Evolutionary conservation across 1,140 invertebrate species (phyloP).

Genomic region (Formica selysi): DNA sequence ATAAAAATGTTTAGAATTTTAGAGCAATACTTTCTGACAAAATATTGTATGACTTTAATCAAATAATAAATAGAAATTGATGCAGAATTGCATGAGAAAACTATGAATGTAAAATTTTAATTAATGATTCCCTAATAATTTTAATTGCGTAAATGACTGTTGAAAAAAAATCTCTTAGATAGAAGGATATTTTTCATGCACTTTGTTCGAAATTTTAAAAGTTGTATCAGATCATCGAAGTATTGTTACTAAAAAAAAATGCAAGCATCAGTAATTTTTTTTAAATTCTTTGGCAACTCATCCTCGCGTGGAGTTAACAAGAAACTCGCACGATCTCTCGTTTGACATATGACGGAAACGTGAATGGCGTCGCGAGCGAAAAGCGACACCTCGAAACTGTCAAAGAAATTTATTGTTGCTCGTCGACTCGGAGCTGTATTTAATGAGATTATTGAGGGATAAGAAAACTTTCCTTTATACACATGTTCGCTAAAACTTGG

Average conservation of each 20-base stretch:
- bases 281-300: neutral
- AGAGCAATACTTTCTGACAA: neutral
- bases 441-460: slow-evolving; percentile 1
- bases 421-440: neutral
- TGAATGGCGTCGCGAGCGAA: neutral
- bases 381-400: neutral
- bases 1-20: neutral
- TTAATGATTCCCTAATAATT: neutral
- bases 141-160: neutral
- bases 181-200: neutral
- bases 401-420: slow-evolving; percentile 14
- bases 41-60: neutral
- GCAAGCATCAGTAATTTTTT: neutral
- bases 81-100: neutral
- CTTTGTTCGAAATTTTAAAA: neutral
- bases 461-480: neutral
- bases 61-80: neutral
- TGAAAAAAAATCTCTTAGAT: neutral
- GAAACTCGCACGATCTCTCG: neutral
- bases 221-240: neutral
- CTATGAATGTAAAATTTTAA: neutral
- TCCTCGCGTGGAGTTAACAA: neutral
- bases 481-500: neutral
- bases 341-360: slow-evolving; percentile 6
- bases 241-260: neutral